Conservation (phyloP, 2,113 vertebrate genomes). For the Cercocebus atys region DNA sequence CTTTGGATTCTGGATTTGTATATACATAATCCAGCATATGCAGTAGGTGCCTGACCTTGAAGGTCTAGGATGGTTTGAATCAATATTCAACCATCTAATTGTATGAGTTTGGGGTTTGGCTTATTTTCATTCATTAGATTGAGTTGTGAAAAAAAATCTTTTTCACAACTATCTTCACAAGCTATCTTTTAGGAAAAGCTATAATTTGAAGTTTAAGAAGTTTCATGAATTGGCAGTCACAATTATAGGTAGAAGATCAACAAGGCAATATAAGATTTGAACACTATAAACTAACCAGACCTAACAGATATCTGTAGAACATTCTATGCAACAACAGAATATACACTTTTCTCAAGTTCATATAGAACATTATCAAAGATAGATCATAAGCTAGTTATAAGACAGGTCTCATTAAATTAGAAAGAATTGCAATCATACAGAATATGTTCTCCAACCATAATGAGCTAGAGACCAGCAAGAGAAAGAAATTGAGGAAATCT, state of each 20-base stretch:
- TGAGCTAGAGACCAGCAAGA: neutral
- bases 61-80: neutral
- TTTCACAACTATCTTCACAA: too few relatives aligned
- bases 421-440: neutral
- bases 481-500: neutral
- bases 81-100: neutral
- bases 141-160: neutral
- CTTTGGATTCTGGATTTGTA: neutral
- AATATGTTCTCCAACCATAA: neutral
- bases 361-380: neutral
- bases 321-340: neutral
- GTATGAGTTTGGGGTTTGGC: neutral
- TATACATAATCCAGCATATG: neutral
- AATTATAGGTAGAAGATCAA: neutral
- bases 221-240: neutral
- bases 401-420: neutral
- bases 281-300: neutral
- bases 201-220: neutral
- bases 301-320: neutral
- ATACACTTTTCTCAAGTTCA: neutral
- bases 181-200: too few relatives aligned
- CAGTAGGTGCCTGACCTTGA: neutral
- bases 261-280: neutral
- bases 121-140: slow-evolving; percentile 10
- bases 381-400: neutral